Percentiles rank a stretch among this genome's conserved stretches.
Evolutionary conservation across 2,113 vertebrate species (phyloP).

Genomic region (Haliaeetus leucogaster): DNA sequence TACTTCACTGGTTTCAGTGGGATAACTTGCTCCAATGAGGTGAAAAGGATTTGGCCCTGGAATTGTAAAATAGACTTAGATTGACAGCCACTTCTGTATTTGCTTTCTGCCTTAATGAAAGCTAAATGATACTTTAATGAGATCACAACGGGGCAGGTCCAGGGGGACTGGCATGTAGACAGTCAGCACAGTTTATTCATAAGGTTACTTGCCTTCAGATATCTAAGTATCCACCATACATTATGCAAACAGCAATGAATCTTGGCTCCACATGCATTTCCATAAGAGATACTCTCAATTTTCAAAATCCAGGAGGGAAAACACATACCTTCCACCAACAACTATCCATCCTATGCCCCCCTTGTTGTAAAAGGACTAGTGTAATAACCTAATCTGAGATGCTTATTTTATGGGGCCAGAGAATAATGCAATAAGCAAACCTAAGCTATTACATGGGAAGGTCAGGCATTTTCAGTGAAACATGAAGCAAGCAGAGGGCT

Average conservation of each 20-base stretch:
- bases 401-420: not conserved
- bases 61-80: constrained; percentile 34
- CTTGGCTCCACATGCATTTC: not conserved
- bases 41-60: not conserved
- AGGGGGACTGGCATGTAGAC: not conserved
- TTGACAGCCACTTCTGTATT: constrained; percentile 14
- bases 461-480: not conserved
- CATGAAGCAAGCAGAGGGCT: not conserved
- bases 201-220: constrained; percentile 9
- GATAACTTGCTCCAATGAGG: not conserved
- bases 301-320: not conserved
- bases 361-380: not conserved
- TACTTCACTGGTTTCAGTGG: not conserved
- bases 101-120: constrained; percentile 38
- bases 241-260: not conserved
- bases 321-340: not conserved
- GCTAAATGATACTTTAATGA: constrained; percentile 46
- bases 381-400: not conserved
- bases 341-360: not conserved
- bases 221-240: not conserved
- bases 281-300: not conserved
- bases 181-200: not conserved
- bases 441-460: not conserved
- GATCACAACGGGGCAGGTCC: not conserved
- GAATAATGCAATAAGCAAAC: not conserved